phyloP scores from a whole-genome alignment of 1,140 invertebrate genomes.

The Drosophila auraria region DNA sequence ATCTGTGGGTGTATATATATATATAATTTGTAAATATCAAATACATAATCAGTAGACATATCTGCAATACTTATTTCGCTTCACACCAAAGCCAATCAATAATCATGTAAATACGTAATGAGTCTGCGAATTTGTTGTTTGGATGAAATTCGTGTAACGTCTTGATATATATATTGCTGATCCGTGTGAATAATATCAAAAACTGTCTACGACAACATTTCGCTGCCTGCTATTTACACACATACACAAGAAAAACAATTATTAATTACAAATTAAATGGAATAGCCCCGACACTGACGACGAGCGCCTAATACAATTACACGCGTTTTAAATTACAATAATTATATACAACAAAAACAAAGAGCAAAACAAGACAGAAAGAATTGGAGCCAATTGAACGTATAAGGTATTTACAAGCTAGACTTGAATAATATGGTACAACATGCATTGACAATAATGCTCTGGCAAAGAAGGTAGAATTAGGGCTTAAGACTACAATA shows the following conservation, averaged over 20 bases:
- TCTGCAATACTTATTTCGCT: constrained; percentile 64
- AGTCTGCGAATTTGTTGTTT: constrained; percentile 45
- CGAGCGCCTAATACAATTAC: constrained; percentile 53
- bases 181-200: constrained; percentile 68
- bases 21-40: constrained; percentile 78
- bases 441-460: constrained; percentile 7
- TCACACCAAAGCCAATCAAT: constrained; percentile 53
- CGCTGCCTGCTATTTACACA: constrained; percentile 67
- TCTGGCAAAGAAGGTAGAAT: constrained; percentile 16
- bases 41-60: constrained; percentile 67
- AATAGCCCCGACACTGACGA: constrained; percentile 46
- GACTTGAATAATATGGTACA: constrained; percentile 23
- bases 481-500: constrained; percentile 33
- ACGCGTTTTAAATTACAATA: constrained; percentile 59
- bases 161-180: constrained; percentile 60
- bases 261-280: constrained; percentile 65
- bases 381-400: constrained; percentile 15
- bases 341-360: constrained; percentile 66
- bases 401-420: constrained; percentile 29
- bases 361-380: constrained; percentile 18
- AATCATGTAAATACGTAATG: constrained; percentile 50
- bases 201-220: constrained; percentile 52
- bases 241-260: constrained; percentile 24
- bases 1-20: constrained; percentile 38
- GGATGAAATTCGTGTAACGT: constrained; percentile 60